Evolutionary conservation across 1,140 invertebrate genomes (phyloP).

Genomic region (Meloidogyne floridensis): DNA sequence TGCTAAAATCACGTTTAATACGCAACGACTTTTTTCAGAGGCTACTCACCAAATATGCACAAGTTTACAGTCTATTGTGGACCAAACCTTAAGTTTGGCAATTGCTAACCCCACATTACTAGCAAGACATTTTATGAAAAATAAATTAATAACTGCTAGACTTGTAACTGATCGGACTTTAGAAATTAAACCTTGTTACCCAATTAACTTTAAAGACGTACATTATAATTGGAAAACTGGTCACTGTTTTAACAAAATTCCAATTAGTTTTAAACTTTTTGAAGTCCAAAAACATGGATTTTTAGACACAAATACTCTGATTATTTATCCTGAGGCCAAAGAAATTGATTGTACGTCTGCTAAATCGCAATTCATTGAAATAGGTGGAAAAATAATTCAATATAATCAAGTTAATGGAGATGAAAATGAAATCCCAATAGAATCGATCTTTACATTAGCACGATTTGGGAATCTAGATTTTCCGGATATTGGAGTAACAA

Average conservation of each 20-base stretch:
- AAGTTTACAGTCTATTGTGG: too few relatives aligned
- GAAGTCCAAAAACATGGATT: background rate
- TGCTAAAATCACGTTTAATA: too few relatives aligned
- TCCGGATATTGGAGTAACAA: constrained; percentile 1
- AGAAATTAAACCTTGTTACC: background rate
- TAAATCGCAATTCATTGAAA: background rate
- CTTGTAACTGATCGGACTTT: background rate
- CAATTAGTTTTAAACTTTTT: background rate
- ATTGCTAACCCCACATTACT: constrained; percentile 18
- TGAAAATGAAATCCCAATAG: too few relatives aligned
- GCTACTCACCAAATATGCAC: too few relatives aligned
- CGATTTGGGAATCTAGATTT: constrained; percentile 18
- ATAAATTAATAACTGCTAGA: background rate
- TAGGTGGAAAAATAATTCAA: background rate
- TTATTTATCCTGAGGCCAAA: constrained; percentile 16
- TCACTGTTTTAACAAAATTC: constrained; percentile 14
- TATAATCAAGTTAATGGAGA: too few relatives aligned
- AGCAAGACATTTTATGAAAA: constrained; percentile 13
- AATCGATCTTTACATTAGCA: background rate
- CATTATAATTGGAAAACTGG: constrained; percentile 22
- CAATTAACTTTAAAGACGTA: background rate
- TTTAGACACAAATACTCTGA: too few relatives aligned
- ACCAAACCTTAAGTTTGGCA: constrained; percentile 8
- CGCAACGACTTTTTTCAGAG: too few relatives aligned
- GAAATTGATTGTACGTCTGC: constrained; percentile 11